Evolutionary conservation across 2,888 invertebrate species (phyloP).

Genomic region (Caradrina clavipalpis): DNA sequence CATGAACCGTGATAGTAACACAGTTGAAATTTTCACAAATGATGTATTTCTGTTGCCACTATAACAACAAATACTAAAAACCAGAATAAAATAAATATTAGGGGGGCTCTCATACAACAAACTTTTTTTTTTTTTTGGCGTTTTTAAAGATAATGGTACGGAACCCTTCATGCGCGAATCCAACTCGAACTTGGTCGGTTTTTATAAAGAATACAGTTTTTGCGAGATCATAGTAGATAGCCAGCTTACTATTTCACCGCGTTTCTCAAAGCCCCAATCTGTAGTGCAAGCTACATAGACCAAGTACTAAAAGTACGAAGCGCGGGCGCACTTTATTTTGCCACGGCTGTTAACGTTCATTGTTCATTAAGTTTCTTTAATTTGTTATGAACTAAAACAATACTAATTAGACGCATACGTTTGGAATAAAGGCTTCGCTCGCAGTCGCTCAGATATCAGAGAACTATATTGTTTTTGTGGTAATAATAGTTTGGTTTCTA

Average conservation of each 20-base stretch:
- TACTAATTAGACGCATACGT: conserved; percentile 62
- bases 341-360: conserved; percentile 72
- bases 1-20: too few relatives aligned
- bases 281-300: conserved; percentile 35
- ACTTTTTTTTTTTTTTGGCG: too few relatives aligned
- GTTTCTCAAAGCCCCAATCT: conserved; percentile 25
- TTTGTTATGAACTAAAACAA: conserved; percentile 69
- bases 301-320: conserved; percentile 33
- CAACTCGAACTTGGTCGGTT: too few relatives aligned
- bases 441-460: conserved; percentile 41
- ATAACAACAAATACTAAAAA: too few relatives aligned
- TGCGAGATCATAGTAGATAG: too few relatives aligned
- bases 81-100: too few relatives aligned
- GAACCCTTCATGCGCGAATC: too few relatives aligned
- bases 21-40: too few relatives aligned
- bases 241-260: conserved; percentile 21
- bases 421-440: conserved; percentile 41
- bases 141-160: too few relatives aligned
- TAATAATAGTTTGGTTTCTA: conserved; percentile 38
- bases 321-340: conserved; percentile 62
- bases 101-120: too few relatives aligned
- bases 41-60: too few relatives aligned
- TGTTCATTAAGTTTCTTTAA: conserved; percentile 69
- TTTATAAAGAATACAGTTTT: too few relatives aligned
- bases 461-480: conserved; percentile 27